Base-by-base conservation (phyloP, 2,888 invertebrate species). In the Rhyacophila evoluta region DNA sequence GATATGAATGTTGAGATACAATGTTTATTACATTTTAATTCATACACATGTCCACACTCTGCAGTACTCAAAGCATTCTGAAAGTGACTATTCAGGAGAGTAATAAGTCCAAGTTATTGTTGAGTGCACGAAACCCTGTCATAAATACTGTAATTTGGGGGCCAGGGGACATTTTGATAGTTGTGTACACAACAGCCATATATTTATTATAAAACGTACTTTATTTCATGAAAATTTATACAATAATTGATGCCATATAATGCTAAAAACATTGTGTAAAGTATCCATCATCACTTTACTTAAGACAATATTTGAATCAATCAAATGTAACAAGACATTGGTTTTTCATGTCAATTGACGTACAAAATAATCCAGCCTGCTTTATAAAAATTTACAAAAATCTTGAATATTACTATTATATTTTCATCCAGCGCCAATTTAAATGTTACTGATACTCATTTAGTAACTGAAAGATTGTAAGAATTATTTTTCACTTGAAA, bases 131-230 rank as follows among this genome's bases (percentile, higher is more conserved):
- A n/a, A n/a, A n/a, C n/a, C n/a, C n/a, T n/a, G n/a, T n/a, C n/a
- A n/a, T n/a, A n/a, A n/a, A n/a, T n/a, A n/a, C n/a, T n/a, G n/a
- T n/a, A n/a, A n/a, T n/a, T n/a, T n/a, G n/a, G n/a, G n/a, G n/a
- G n/a, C n/a, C n/a, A n/a, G n/a, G n/a, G n/a, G n/a, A n/a, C n/a
- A n/a, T n/a, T n/a, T n/a, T n/a, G n/a, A n/a, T n/a, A n/a, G n/a
- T n/a, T n/a, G n/a, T n/a, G n/a, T n/a, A n/a, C n/a, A n/a, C n/a
- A n/a, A n/a, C n/a, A n/a, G n/a, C n/a, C n/a, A n/a, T n/a, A n/a
- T n/a, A n/a, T 55, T 55, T 19, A 55, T 55, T 55, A 55, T 55
- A 55, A 55, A 55, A 55, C 55, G 55, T 55, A 55, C 55, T 55
- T 55, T 55, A 25, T 55, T 55, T 19, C 55, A 19, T 55, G 55